Conservation (phyloP, 2,797 vertebrate species). For the Distichodus sexfasciatus region DNA sequence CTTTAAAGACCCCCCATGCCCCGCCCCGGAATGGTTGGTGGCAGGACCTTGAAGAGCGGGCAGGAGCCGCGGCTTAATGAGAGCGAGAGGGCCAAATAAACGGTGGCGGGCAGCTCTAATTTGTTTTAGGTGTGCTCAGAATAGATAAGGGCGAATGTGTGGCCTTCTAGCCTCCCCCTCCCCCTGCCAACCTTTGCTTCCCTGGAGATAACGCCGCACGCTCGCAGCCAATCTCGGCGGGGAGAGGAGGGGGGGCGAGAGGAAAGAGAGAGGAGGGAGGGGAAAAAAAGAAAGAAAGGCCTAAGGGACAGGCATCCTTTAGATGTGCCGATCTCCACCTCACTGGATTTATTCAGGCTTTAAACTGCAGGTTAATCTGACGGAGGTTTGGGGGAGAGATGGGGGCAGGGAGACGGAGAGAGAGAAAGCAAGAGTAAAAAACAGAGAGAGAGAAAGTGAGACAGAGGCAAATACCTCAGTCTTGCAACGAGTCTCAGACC, state of each 20-base stretch:
- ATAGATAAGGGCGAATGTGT: slow-evolving; percentile 82
- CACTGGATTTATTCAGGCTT: slow-evolving; percentile 76
- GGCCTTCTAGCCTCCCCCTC: slow-evolving; percentile 60
- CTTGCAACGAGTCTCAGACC: slow-evolving; percentile 58
- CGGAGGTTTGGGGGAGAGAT: slow-evolving; percentile 34
- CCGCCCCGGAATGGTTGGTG: slow-evolving; percentile 54
- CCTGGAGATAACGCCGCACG: slow-evolving; percentile 75
- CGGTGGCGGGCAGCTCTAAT: slow-evolving; percentile 75
- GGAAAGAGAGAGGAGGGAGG: slow-evolving; percentile 7
- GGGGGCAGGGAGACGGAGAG: not conserved
- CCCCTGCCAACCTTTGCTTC: slow-evolving; percentile 75
- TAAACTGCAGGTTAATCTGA: slow-evolving; percentile 78
- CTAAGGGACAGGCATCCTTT: slow-evolving; percentile 69
- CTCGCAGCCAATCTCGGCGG: slow-evolving; percentile 75
- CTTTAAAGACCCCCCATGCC: slow-evolving; percentile 61
- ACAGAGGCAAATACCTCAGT: slow-evolving; percentile 47
- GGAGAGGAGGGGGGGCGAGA: slow-evolving; percentile 2
- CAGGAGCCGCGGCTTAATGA: slow-evolving; percentile 71
- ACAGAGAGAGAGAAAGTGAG: not conserved
- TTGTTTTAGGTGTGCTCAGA: slow-evolving; percentile 83
- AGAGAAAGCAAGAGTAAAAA: slow-evolving; percentile 31
- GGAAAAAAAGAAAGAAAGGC: slow-evolving; percentile 54
- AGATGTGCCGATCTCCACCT: slow-evolving; percentile 74
- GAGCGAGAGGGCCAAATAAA: slow-evolving; percentile 67
- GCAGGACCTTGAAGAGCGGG: slow-evolving; percentile 72